Conservation (phyloP, 2,113 vertebrate genomes). For the Rhegmatorhina hoffmannsi region DNA sequence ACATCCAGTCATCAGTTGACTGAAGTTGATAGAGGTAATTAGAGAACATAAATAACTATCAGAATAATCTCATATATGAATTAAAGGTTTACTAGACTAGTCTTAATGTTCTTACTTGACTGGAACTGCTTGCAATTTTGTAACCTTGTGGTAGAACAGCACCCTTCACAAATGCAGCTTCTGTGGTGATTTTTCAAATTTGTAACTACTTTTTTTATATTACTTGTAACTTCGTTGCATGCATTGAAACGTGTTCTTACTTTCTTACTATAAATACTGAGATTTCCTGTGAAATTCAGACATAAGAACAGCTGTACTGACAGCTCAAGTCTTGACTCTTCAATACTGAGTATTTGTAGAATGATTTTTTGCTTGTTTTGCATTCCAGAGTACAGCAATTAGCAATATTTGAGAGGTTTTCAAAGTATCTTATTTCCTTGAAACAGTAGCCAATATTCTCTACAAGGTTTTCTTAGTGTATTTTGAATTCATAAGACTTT, state of each 20-base stretch:
- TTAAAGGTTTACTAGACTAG: not conserved
- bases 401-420: not conserved
- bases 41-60: not conserved
- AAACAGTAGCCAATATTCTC: not conserved
- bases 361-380: not conserved
- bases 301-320: not conserved
- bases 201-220: accelerated
- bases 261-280: not conserved
- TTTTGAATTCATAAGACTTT: not conserved
- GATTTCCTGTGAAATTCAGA: not conserved
- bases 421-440: not conserved
- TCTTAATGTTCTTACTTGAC: not conserved
- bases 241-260: not conserved
- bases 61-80: not conserved
- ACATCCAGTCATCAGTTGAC: conserved; percentile 74
- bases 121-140: not conserved
- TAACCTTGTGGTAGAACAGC: not conserved
- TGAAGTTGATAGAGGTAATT: conserved; percentile 88
- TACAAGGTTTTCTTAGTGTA: not conserved
- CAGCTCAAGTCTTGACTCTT: not conserved
- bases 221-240: not conserved
- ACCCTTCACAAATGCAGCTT: not conserved
- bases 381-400: not conserved
- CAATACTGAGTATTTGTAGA: not conserved
- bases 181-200: not conserved